Conservation (phyloP, 2,888 invertebrate species). For the Tanypteryx hageni region DNA sequence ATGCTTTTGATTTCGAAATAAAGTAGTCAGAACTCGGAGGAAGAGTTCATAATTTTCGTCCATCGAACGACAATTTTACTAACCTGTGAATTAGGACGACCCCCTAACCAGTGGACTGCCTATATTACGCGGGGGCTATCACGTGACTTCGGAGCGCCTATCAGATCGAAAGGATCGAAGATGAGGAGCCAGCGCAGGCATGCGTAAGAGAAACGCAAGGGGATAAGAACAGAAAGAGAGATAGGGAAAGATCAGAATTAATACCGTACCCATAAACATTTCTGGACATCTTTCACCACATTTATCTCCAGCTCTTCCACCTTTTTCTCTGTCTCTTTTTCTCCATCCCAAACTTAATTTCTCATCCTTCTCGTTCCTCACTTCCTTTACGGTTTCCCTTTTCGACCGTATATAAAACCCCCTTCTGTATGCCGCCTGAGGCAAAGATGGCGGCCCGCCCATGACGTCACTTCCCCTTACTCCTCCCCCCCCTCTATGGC, state of each 20-base stretch:
- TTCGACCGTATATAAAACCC: not conserved
- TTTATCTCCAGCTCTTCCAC: not conserved
- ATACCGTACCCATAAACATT: constrained; percentile 14
- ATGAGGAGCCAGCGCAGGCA: constrained; percentile 48
- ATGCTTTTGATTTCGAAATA: not conserved
- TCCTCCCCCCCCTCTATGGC: not conserved
- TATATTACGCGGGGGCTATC: constrained; percentile 46
- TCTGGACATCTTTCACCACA: not conserved
- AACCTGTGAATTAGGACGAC: constrained; percentile 36
- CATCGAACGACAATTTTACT: constrained; percentile 56
- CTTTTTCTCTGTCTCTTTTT: not conserved
- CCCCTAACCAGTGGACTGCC: not conserved
- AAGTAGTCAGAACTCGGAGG: not conserved
- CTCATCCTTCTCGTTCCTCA: not conserved
- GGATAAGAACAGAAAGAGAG: not conserved
- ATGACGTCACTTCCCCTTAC: constrained; percentile 38
- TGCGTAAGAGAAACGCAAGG: constrained; percentile 16
- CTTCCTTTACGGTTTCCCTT: constrained; percentile 10
- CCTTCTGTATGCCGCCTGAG: constrained; percentile 31
- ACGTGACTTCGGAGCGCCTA: constrained; percentile 54
- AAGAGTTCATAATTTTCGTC: not conserved
- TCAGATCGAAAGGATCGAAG: constrained; percentile 45
- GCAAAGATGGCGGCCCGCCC: constrained; percentile 56
- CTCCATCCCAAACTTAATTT: not conserved
- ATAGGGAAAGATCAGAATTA: constrained; percentile 7